These are phyloP conservation scores for Drosophila dunni DNA, from an alignment of 1,140 invertebrate species.

Conservation along the genomic window DNA sequence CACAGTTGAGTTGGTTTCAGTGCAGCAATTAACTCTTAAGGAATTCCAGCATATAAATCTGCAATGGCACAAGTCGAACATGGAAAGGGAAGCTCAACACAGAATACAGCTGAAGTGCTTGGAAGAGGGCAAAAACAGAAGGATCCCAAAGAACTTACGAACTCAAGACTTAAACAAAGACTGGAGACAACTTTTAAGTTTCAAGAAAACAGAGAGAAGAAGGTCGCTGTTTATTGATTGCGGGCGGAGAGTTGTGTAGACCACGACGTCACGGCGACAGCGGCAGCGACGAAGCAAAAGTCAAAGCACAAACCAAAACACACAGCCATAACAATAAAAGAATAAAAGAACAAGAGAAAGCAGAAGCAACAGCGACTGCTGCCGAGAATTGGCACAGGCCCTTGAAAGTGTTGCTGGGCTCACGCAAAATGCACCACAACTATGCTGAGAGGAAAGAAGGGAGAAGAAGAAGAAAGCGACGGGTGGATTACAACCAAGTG, in stretches of 20 bases:
- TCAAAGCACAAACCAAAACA: constrained; percentile 35
- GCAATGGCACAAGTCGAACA: constrained; percentile 18
- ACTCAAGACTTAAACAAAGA: constrained; percentile 42
- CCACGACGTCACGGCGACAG: constrained; percentile 11
- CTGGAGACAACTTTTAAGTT: constrained; percentile 39
- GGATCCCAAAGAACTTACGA: constrained; percentile 17
- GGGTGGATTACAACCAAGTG: constrained; percentile 41
- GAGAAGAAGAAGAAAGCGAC: background rate
- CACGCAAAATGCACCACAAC: constrained; percentile 65
- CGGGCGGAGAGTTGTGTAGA: constrained; percentile 22
- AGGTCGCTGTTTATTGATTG: constrained; percentile 80
- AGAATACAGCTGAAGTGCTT: constrained; percentile 51
- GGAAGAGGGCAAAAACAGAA: constrained; percentile 35
- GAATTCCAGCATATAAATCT: constrained; percentile 45
- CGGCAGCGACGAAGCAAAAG: constrained; percentile 25
- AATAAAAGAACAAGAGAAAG: constrained; percentile 13
- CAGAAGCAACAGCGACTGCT: constrained; percentile 38
- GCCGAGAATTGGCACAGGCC: constrained; percentile 74
- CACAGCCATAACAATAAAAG: constrained; percentile 53
- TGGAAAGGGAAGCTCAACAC: constrained; percentile 1
- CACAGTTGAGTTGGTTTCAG: constrained; percentile 26
- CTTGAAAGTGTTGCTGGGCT: constrained; percentile 71
- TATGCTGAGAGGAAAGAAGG: background rate
- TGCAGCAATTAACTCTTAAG: constrained; percentile 66
- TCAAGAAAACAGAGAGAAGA: constrained; percentile 38